Conservation (phyloP, 2,113 vertebrate species). For the Grantiella picta region DNA sequence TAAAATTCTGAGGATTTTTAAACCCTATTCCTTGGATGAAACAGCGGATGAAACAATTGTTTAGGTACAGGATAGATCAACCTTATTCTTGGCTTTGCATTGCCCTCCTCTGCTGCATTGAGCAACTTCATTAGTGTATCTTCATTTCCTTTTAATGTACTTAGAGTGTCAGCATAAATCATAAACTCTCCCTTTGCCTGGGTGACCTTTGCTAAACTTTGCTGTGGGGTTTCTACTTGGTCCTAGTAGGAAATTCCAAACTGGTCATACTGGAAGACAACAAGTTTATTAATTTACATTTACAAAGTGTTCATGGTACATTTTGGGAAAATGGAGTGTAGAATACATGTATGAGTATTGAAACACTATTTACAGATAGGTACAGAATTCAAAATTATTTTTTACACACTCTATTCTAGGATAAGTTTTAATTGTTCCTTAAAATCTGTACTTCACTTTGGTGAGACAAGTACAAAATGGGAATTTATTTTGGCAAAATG, state of each 20-base stretch:
- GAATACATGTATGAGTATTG: neutral
- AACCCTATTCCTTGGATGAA: neutral
- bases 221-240: neutral
- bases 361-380: neutral
- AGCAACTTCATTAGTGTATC: neutral
- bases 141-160: neutral
- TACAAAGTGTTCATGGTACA: neutral
- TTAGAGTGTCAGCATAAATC: neutral
- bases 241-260: neutral
- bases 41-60: neutral
- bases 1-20: neutral
- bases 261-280: neutral
- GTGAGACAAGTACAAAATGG: accelerated
- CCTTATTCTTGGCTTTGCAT: neutral
- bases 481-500: neutral
- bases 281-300: neutral
- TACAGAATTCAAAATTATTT: neutral
- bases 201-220: neutral
- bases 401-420: neutral
- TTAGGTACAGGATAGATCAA: neutral
- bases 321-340: neutral
- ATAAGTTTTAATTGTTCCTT: neutral
- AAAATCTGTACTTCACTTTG: neutral
- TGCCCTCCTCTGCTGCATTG: neutral
- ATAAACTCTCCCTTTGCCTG: neutral